These are phyloP conservation scores for Xyliphius kryptos DNA, from an alignment of 2,113 vertebrate species.

Conservation along the genomic window DNA sequence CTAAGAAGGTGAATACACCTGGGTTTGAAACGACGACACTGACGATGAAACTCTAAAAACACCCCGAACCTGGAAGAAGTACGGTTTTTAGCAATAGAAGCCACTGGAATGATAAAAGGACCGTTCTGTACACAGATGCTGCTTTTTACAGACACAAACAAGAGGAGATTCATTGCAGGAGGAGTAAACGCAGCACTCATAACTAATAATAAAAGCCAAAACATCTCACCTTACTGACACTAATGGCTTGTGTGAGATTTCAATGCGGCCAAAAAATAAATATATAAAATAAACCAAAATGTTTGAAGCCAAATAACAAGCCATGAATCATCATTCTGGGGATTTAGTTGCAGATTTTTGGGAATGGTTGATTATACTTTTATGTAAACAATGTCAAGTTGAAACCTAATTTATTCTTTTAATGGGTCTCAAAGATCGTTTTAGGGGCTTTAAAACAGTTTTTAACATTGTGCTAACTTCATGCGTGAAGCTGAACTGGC, in stretches of 20 bases:
- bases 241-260: conserved; percentile 44
- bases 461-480: too few relatives aligned
- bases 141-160: conserved; percentile 25
- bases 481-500: conserved; percentile 9
- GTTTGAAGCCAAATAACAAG: conserved; percentile 20
- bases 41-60: not conserved
- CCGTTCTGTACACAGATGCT: conserved; percentile 12
- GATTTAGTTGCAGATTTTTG: conserved; percentile 38
- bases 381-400: conserved; percentile 34
- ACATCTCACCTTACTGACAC: conserved; percentile 42
- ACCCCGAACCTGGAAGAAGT: too few relatives aligned
- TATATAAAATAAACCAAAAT: conserved; percentile 16
- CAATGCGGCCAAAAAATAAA: conserved; percentile 28
- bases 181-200: conserved; percentile 39
- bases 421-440: conserved; percentile 24
- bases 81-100: conserved; percentile 3
- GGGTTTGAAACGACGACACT: not conserved
- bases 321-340: conserved; percentile 32
- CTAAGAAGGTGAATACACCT: not conserved
- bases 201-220: conserved; percentile 45
- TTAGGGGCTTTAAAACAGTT: not conserved
- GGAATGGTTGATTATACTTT: conserved; percentile 30
- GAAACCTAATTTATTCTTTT: conserved; percentile 37
- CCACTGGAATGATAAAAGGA: conserved; percentile 22
- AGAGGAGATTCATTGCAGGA: conserved; percentile 33